Base-by-base conservation (phyloP, 2,888 invertebrate species). In the Aporophyla lueneburgensis region DNA sequence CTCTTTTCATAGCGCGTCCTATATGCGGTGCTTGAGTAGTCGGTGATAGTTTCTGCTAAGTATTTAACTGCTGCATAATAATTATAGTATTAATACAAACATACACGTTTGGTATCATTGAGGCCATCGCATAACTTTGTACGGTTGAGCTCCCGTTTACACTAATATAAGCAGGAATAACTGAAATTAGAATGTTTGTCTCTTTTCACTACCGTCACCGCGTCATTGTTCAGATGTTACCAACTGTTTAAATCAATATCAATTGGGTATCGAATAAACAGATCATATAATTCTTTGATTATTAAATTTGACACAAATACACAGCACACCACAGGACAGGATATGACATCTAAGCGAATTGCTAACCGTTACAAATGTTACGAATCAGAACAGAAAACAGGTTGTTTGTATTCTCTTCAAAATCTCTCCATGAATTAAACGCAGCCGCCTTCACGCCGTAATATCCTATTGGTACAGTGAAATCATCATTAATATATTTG, bases 111-210 rank as follows among this genome's bases (percentile, higher is more conserved):
- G 33, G 24, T 40, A 40, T 80, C 2, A 80, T 53, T 40, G 53
- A 61, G 54, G 16, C 46, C 59, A 61, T 61, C 53, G 80, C 53
- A 33, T 49, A 24, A 40, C 21, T 21, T 71, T 33, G 24, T 46
- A 53, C 16, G 16, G 21, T 46, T 58, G 63, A 61, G 33, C 46
- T 79, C 49, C 74, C 43, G 43, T 58, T 33, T n/a, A n/a, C 46
- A 61, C 59, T 59, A 59, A 80, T 43, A 24, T 51, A 51, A 21
- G 12, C 51, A 46, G 33, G n/a, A 40, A 49, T 21, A 49, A 43
- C 74, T 43, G 40, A 62, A 56, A 76, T 72, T 61, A 80, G 46
- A 61, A 80, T 80, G 14, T 80, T 80, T 61, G 59, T 61, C 40
- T 40, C 61, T 56, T 46, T 2, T 16, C 53, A 33, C 33, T 33